Base-by-base conservation (phyloP, 1,140 invertebrate genomes). In the Drosophila tropicalis region DNA sequence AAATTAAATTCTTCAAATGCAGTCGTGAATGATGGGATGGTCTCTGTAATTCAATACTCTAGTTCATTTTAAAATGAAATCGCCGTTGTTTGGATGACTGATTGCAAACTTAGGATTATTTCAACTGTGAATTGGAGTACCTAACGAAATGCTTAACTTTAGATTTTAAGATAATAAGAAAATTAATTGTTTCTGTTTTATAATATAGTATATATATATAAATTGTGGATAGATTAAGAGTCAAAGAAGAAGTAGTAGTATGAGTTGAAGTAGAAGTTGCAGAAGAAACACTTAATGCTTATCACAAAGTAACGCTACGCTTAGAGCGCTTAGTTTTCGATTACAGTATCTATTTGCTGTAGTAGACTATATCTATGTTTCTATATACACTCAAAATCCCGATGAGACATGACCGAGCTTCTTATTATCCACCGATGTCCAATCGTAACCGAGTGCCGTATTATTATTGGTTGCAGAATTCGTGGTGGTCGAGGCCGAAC, bases 291-390 rank as follows among this genome's bases (percentile, higher is more conserved):
- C 67, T 83, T 83, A 87, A 87, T 80, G 84, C 83, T 87, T 87
- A 87, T 87, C 83, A 87, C 83, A 87, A 86, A 89, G 65, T 83
- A 80, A 87, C 80, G 76, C 80, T 69, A 80, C 83, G 83, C 83
- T 87, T 89, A 70, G 84, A 86, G 83, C 84, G 80, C 65, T 74
- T 70, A 83, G 72, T 73, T 83, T 51, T 51, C 44, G 7, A 51
- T 51, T 51, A 51, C 17, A 51, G 19, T 51, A 51, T 19, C 44
- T 60, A 76, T 65, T 68, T 51, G 56, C 64, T 61, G 55, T 68
- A 10, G 25, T n/a, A n/a, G 69, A 69, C 69, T 76, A 62, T 41
- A 47, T 44, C 13, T 63, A 65, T 62, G 51, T 39, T 44, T 40
- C 22, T 29, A 51, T n/a, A n/a, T 32, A 41, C 12, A 58, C 62